Evolutionary conservation across 2,797 vertebrate genomes (phyloP).

Genomic region (Oryzias dopingdopingensis): DNA sequence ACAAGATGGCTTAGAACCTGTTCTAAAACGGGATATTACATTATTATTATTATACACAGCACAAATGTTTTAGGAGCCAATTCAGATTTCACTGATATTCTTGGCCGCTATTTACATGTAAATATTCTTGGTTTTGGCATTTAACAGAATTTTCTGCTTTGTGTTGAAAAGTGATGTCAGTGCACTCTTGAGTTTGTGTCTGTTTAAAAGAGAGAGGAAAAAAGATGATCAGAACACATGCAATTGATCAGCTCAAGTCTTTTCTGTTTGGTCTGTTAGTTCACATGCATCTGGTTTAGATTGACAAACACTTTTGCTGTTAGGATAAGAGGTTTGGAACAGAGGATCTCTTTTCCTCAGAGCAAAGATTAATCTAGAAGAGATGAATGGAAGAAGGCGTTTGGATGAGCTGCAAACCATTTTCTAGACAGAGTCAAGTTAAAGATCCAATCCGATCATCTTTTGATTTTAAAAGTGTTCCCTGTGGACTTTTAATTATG

Average conservation of each 20-base stretch:
- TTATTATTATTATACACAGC: not conserved
- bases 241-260: constrained; percentile 34
- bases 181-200: constrained; percentile 16
- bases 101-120: constrained; percentile 2
- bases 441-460: no score
- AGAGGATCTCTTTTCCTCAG: constrained; percentile 22
- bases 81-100: not conserved
- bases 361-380: constrained; percentile 16
- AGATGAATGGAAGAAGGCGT: no score
- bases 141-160: not conserved
- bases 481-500: no score
- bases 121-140: not conserved
- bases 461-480: no score
- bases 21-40: not conserved
- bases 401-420: no score
- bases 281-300: constrained; percentile 43
- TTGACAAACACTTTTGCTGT: constrained; percentile 33
- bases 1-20: constrained; percentile 8
- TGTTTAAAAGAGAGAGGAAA: constrained; percentile 13
- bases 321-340: constrained; percentile 21
- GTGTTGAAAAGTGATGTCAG: not conserved
- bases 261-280: constrained; percentile 41
- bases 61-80: not conserved
- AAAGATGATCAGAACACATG: constrained; percentile 29
- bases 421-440: no score